Percentiles rank a stretch among this genome's conserved stretches.
phyloP scores from a whole-genome alignment of 92 coral and sea anemone species.

The Meandrina meandrites region DNA sequence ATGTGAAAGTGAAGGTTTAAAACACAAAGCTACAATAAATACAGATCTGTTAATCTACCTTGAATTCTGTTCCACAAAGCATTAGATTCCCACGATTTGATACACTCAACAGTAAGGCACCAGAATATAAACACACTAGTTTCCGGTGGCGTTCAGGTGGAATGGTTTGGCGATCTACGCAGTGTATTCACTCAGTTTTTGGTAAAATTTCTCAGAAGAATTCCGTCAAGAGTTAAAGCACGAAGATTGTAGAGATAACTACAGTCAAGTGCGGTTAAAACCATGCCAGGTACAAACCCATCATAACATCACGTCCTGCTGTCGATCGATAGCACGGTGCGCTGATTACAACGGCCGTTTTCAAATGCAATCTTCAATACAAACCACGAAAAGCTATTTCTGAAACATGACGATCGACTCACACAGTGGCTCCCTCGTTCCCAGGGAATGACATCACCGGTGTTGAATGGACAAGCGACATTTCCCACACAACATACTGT shows the following conservation, averaged over 20 bases:
- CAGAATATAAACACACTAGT: conserved; percentile 27
- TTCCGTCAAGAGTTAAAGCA: conserved; percentile 17
- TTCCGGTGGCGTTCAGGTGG: conserved; percentile 35
- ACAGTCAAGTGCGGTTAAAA: conserved; percentile 6
- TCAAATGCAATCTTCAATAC: background rate
- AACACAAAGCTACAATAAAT: background rate
- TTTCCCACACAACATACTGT: background rate
- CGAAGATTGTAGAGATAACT: conserved; percentile 16
- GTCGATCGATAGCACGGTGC: background rate
- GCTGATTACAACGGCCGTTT: background rate
- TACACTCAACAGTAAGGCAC: conserved; percentile 5
- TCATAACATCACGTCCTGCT: conserved; percentile 4
- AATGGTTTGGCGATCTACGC: conserved; percentile 1
- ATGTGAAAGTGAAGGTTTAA: background rate
- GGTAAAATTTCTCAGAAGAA: background rate
- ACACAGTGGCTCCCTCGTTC: background rate
- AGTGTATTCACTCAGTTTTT: background rate
- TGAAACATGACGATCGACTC: conserved; percentile 3
- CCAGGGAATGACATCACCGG: conserved; percentile 17
- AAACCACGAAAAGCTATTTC: conserved; percentile 14
- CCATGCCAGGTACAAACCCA: background rate
- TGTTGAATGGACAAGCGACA: conserved; percentile 3
- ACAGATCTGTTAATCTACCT: conserved; percentile 10
- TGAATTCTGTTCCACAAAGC: conserved; percentile 12
- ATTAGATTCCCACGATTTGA: conserved; percentile 8